phyloP scores from a whole-genome alignment of 2,888 invertebrate genomes.

The Plebejus melissa region DNA sequence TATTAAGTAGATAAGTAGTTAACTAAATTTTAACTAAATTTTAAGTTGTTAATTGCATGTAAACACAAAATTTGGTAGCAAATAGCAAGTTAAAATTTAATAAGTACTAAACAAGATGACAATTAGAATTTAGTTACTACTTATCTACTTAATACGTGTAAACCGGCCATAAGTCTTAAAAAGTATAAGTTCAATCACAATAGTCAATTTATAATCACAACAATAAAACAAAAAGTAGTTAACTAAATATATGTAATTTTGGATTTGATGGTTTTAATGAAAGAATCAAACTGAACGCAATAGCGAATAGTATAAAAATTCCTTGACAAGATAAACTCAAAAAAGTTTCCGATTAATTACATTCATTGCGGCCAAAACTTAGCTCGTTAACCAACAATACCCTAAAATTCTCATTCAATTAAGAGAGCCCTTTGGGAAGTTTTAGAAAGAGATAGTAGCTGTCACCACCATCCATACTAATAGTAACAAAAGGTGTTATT shows the following conservation, averaged over 20 bases:
- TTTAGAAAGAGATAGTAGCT: conserved; percentile 65
- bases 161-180: too few relatives aligned
- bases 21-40: too few relatives aligned
- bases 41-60: too few relatives aligned
- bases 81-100: too few relatives aligned
- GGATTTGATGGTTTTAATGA: background rate
- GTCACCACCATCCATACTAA: conserved; percentile 57
- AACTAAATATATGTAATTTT: background rate
- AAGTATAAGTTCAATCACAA: too few relatives aligned
- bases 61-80: too few relatives aligned
- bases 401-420: conserved; percentile 68
- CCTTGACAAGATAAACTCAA: conserved; percentile 47
- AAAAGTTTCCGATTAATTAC: conserved; percentile 68
- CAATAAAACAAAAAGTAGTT: too few relatives aligned
- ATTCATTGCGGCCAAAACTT: conserved; percentile 73
- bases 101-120: too few relatives aligned
- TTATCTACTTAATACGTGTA: too few relatives aligned
- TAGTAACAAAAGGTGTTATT: conserved; percentile 33
- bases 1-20: too few relatives aligned
- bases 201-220: too few relatives aligned
- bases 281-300: background rate
- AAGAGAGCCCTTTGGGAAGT: conserved; percentile 62
- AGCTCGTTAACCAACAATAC: conserved; percentile 69
- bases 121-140: too few relatives aligned
- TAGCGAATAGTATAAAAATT: background rate